Percentiles rank a stretch among this genome's conserved stretches.
These are phyloP conservation scores for Alsophila aescularia DNA, from an alignment of 2,888 invertebrate species.

Conservation along the genomic window DNA sequence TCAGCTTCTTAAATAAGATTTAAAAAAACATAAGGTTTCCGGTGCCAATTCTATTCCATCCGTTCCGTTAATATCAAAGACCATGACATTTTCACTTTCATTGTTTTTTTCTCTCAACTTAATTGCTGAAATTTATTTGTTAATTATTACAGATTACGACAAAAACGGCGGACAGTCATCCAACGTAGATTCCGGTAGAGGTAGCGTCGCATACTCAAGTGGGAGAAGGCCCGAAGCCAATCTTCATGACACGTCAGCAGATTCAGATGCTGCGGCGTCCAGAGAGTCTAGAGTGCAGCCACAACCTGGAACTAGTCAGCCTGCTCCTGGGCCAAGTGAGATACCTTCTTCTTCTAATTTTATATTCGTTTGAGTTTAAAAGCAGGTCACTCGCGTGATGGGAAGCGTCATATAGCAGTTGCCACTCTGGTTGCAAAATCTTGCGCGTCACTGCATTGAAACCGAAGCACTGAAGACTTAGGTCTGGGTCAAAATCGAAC, in stretches of 20 bases:
- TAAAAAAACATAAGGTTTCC: too few species aligned
- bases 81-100: not conserved
- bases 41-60: too few species aligned
- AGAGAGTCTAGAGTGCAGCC: slow-evolving; percentile 57
- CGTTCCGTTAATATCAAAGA: too few species aligned
- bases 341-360: too few species aligned
- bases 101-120: not conserved
- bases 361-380: too few species aligned
- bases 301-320: slow-evolving; percentile 71
- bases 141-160: slow-evolving; percentile 86
- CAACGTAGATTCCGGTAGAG: slow-evolving; percentile 91
- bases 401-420: too few species aligned
- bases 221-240: slow-evolving; percentile 85
- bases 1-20: not conserved
- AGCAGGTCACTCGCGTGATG: too few species aligned
- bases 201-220: slow-evolving; percentile 92
- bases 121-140: not conserved
- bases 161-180: slow-evolving; percentile 90
- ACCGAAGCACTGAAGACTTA: too few species aligned
- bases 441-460: too few species aligned
- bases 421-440: too few species aligned
- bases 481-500: too few species aligned
- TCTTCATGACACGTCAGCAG: slow-evolving; percentile 84
- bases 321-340: slow-evolving; percentile 60
- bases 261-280: slow-evolving; percentile 80